Percentiles rank a stretch among this genome's conserved stretches.
Evolutionary conservation across 2,113 vertebrate genomes (phyloP).

Genomic region (Thomomys bottae): DNA sequence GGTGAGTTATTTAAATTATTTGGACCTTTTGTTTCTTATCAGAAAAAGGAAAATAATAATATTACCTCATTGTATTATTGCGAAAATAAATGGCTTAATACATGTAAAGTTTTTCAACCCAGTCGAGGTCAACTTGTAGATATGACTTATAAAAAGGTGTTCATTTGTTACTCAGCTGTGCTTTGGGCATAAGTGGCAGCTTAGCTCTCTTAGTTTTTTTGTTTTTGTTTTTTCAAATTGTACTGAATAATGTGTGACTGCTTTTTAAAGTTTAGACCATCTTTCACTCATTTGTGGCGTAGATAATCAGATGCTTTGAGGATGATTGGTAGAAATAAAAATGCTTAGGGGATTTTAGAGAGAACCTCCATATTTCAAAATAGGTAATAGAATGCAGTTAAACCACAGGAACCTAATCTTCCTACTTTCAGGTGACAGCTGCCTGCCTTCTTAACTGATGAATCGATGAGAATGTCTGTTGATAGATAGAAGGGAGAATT

Average conservation of each 20-base stretch:
- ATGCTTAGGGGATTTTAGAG: constrained; percentile 17
- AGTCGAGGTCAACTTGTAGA: neutral
- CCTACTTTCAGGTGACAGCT: neutral
- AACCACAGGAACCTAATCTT: neutral
- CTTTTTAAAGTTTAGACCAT: constrained; percentile 2
- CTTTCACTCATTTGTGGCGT: constrained; percentile 41
- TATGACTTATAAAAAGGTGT: neutral
- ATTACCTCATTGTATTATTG: neutral
- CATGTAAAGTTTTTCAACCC: neutral
- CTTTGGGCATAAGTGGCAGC: neutral
- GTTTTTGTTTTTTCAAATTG: neutral
- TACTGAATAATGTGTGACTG: neutral
- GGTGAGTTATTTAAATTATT: constrained; percentile 37
- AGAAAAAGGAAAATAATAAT: constrained; percentile 28
- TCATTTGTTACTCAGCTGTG: neutral
- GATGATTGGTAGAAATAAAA: constrained; percentile 52
- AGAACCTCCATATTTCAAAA: constrained; percentile 38
- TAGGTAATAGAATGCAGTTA: neutral
- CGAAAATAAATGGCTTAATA: constrained; percentile 11
- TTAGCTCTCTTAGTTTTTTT: neutral
- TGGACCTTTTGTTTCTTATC: neutral
- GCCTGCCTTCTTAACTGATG: neutral
- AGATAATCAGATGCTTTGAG: constrained; percentile 19
- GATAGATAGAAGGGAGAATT: neutral
- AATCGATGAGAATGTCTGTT: neutral